A percentile compares a stretch with the other conserved stretches of the same genome.
phyloP scores from a whole-genome alignment of 2,797 vertebrate species.

The Phalanger gymnotis region DNA sequence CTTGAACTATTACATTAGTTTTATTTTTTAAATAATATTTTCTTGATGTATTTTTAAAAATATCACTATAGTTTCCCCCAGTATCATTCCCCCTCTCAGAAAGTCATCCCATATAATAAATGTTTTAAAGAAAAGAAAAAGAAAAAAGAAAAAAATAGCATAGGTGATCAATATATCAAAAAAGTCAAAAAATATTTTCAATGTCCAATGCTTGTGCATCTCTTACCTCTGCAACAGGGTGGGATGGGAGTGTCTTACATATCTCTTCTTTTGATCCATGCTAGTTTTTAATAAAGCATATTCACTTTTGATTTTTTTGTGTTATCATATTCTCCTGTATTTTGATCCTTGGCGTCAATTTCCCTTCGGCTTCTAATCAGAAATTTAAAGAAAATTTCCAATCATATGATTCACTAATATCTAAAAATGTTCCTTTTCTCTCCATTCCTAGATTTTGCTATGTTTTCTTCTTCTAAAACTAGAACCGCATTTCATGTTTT shows the following conservation, averaged over 20 bases:
- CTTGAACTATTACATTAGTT: neutral
- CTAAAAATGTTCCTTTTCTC: neutral
- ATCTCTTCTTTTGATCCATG: neutral
- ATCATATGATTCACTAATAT: neutral
- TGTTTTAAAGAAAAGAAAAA: neutral
- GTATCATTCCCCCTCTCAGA: neutral
- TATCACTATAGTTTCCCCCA: neutral
- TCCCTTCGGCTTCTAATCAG: neutral
- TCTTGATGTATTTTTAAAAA: neutral
- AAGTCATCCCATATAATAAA: neutral
- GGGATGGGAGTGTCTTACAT: neutral
- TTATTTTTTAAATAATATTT: neutral
- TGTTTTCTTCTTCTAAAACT: neutral
- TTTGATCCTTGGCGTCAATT: neutral
- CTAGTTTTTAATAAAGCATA: neutral
- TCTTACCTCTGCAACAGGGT: neutral
- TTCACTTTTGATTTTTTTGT: neutral
- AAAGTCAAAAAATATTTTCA: neutral
- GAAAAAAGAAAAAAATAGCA: neutral
- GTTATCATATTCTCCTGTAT: neutral
- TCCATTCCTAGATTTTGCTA: neutral
- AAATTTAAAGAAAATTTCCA: neutral
- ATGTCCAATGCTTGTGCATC: neutral
- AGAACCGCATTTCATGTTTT: neutral
- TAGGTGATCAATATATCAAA: neutral